A percentile compares a stretch with the other conserved stretches of the same genome.
These are phyloP conservation scores for Myoxocephalus aenaeus DNA, from an alignment of 2,797 vertebrate species.

Conservation along the genomic window DNA sequence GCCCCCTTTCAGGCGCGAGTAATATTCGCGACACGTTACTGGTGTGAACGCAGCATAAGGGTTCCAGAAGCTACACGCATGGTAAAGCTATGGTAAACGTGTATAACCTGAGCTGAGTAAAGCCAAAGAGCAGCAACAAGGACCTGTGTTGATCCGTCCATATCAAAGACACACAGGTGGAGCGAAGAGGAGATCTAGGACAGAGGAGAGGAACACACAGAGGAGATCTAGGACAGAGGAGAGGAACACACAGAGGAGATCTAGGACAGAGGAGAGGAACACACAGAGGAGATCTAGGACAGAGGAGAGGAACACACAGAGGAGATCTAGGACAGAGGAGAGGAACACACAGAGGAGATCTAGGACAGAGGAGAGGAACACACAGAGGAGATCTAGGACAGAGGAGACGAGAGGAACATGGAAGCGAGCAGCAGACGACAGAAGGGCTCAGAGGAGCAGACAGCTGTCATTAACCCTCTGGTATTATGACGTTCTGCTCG, in stretches of 20 bases:
- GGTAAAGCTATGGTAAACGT: no score
- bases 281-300: background rate
- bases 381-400: background rate
- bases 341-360: background rate
- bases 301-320: background rate
- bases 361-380: background rate
- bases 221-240: background rate
- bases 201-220: background rate
- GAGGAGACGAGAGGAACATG: background rate
- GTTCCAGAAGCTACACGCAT: no score
- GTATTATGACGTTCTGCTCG: conserved; percentile 23
- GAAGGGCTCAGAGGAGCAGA: conserved; percentile 42
- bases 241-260: no score
- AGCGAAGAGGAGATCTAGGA: no score
- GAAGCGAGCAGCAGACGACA: background rate
- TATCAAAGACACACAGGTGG: background rate
- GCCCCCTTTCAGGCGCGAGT: no score
- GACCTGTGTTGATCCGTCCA: no score
- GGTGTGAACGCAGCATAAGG: no score
- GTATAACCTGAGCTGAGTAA: no score
- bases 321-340: no score
- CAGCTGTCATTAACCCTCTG: conserved; percentile 53
- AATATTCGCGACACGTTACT: no score
- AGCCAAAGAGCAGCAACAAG: no score
- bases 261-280: background rate